Evolutionary conservation across 2,797 vertebrate genomes (phyloP).

Genomic region (Psittacula echo): DNA sequence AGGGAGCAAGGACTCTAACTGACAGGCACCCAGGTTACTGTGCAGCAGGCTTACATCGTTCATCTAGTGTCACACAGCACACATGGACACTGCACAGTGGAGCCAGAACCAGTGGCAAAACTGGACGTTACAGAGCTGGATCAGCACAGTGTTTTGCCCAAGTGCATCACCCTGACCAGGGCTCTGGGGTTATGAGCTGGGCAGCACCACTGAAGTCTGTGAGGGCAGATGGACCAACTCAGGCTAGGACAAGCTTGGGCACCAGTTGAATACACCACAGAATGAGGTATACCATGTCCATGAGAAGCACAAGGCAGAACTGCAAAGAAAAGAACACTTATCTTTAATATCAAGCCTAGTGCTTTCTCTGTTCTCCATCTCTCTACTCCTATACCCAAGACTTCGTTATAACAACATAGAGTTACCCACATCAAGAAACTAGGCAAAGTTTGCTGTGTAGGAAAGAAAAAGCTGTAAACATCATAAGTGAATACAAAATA

Average conservation of each 20-base stretch:
- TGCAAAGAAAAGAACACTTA: neutral
- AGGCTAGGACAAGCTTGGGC: constrained; percentile 24
- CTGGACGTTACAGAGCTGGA: neutral
- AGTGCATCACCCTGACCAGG: neutral
- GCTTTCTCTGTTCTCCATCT: constrained; percentile 7
- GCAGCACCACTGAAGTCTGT: neutral
- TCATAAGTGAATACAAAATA: neutral
- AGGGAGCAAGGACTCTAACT: neutral
- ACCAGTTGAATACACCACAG: neutral
- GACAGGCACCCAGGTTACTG: neutral
- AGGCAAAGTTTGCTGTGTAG: constrained; percentile 1
- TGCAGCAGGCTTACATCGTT: neutral
- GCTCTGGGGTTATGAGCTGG: neutral
- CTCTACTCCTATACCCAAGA: neutral
- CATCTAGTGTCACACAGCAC: neutral
- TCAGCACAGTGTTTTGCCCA: neutral
- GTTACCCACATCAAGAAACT: constrained; percentile 28
- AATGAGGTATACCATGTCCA: neutral
- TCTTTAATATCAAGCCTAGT: neutral
- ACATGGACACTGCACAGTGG: fast-evolving
- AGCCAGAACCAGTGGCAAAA: neutral
- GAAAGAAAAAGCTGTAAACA: neutral
- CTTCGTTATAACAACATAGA: neutral
- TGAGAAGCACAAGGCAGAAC: neutral
- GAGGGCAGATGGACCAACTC: neutral